Evolutionary conservation across 2,888 invertebrate genomes (phyloP).

Genomic region (Thecophora atra): DNA sequence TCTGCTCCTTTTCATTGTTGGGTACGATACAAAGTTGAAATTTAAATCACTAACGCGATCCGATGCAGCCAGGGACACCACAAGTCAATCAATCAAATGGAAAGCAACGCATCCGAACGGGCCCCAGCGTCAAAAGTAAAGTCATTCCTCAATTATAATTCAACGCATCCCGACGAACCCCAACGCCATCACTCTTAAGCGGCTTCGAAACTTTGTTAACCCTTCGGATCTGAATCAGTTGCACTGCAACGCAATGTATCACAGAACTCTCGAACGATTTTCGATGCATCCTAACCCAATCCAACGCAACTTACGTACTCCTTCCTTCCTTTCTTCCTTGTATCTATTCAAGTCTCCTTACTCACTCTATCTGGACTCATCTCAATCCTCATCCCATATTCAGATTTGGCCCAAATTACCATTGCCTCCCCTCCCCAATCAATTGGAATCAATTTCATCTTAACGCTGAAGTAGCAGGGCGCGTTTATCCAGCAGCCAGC

Average conservation of each 20-base stretch:
- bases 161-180: neutral
- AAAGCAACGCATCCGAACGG: neutral
- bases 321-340: too few relatives aligned
- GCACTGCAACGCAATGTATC: too few relatives aligned
- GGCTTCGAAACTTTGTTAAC: too few relatives aligned
- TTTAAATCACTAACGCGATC: neutral
- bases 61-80: neutral
- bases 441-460: conserved; percentile 7
- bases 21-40: neutral
- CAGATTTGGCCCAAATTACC: neutral
- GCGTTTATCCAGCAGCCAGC: neutral
- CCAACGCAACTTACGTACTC: too few relatives aligned
- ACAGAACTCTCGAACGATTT: too few relatives aligned
- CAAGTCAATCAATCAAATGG: too few relatives aligned
- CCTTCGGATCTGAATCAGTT: too few relatives aligned
- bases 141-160: too few relatives aligned
- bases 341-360: too few relatives aligned
- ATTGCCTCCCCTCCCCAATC: neutral
- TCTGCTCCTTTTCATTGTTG: neutral
- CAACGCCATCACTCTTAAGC: neutral
- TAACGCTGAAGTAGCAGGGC: neutral
- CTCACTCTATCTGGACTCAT: neutral
- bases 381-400: neutral
- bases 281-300: neutral
- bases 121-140: too few relatives aligned